A percentile compares a stretch with the other conserved stretches of the same genome.
These are phyloP conservation scores for Xyrauchen texanus DNA, from an alignment of 2,113 vertebrate species.

Conservation along the genomic window DNA sequence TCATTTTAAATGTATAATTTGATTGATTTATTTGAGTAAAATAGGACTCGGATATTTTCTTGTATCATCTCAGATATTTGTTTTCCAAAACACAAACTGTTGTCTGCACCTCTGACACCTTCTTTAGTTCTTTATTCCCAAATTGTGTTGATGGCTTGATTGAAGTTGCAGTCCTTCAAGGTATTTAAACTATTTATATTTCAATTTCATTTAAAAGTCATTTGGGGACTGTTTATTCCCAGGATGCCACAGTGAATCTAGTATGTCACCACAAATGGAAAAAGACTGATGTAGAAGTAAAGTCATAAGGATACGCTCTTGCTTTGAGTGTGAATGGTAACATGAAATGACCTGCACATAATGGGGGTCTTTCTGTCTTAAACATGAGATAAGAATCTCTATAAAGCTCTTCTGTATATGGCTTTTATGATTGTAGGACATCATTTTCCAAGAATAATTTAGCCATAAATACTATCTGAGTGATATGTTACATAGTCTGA, in stretches of 20 bases:
- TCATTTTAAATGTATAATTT: too few species aligned
- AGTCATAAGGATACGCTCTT: neutral
- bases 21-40: too few species aligned
- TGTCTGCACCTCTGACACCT: too few species aligned
- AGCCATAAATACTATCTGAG: too few species aligned
- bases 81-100: neutral
- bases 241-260: conserved; percentile 58
- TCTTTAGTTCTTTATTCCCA: neutral
- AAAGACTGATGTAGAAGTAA: neutral
- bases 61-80: neutral
- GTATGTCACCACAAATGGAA: conserved; percentile 32
- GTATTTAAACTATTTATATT: neutral
- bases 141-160: neutral
- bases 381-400: neutral
- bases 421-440: too few species aligned
- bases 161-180: neutral
- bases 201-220: conserved; percentile 57
- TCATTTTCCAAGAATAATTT: too few species aligned
- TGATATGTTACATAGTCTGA: too few species aligned
- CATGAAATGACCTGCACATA: neutral
- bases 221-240: conserved; percentile 60
- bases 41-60: too few species aligned
- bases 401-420: too few species aligned
- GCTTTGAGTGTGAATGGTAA: neutral
- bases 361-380: conserved; percentile 18